Evolutionary conservation across 2,888 invertebrate species (phyloP).

Genomic region (Conus canariensis): DNA sequence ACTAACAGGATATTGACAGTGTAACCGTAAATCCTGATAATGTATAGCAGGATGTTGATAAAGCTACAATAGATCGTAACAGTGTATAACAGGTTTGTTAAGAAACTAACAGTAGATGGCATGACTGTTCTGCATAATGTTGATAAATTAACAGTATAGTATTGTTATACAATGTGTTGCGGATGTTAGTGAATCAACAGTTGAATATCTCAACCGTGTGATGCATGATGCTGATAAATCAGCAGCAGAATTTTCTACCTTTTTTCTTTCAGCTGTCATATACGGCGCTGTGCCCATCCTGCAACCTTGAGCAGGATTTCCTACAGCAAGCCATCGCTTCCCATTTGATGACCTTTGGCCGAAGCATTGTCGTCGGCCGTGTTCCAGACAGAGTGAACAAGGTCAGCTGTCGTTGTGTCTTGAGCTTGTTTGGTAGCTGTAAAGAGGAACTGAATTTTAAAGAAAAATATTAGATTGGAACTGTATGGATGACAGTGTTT

Average conservation of each 20-base stretch:
- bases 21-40: too few relatives aligned
- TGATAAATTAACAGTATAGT: too few relatives aligned
- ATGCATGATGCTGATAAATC: too few relatives aligned
- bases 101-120: too few relatives aligned
- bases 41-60: too few relatives aligned
- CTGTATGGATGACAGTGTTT: background rate
- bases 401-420: constrained; percentile 54
- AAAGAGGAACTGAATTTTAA: background rate
- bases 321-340: constrained; percentile 68
- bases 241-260: background rate
- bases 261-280: constrained; percentile 63
- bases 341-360: constrained; percentile 73
- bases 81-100: too few relatives aligned
- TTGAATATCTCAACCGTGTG: too few relatives aligned
- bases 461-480: background rate
- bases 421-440: background rate
- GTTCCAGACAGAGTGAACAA: constrained; percentile 68
- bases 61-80: too few relatives aligned
- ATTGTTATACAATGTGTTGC: too few relatives aligned
- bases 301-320: constrained; percentile 68
- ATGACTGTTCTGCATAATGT: too few relatives aligned
- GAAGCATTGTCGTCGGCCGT: constrained; percentile 68
- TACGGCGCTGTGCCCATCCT: constrained; percentile 69
- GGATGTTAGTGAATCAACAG: too few relatives aligned
- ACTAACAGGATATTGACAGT: too few relatives aligned